These are phyloP conservation scores for Chloroceryle inda DNA, from an alignment of 2,797 vertebrate genomes.

Conservation along the genomic window DNA sequence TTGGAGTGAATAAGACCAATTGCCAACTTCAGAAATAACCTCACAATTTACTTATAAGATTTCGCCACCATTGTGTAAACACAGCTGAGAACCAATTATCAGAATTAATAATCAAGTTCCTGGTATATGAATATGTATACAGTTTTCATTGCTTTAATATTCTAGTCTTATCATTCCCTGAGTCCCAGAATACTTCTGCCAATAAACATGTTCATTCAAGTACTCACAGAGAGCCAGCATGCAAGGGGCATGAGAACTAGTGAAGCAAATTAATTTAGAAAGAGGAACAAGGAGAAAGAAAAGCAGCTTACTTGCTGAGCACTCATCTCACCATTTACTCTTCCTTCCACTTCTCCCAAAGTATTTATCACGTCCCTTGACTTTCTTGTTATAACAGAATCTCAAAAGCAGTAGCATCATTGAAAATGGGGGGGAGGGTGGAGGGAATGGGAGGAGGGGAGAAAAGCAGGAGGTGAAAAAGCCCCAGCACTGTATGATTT, in stretches of 20 bases:
- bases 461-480: not conserved
- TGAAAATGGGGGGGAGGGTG: not conserved
- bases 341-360: not conserved
- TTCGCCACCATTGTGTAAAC: constrained; percentile 24
- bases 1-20: not conserved
- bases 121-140: constrained; percentile 50
- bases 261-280: not conserved
- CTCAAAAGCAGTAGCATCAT: not conserved
- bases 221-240: not conserved
- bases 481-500: not conserved
- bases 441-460: not conserved
- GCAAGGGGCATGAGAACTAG: not conserved
- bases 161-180: not conserved
- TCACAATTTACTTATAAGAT: constrained; percentile 32
- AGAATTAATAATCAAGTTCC: constrained; percentile 57
- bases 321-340: not conserved
- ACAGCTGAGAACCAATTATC: constrained; percentile 68
- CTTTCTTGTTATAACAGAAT: not conserved
- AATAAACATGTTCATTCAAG: constrained; percentile 61
- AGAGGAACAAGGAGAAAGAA: not conserved
- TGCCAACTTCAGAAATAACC: constrained; percentile 49
- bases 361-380: not conserved
- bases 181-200: constrained; percentile 38
- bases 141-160: constrained; percentile 47
- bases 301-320: not conserved